These are phyloP conservation scores for Elanoides forficatus DNA, from an alignment of 2,113 vertebrate genomes.

Conservation along the genomic window DNA sequence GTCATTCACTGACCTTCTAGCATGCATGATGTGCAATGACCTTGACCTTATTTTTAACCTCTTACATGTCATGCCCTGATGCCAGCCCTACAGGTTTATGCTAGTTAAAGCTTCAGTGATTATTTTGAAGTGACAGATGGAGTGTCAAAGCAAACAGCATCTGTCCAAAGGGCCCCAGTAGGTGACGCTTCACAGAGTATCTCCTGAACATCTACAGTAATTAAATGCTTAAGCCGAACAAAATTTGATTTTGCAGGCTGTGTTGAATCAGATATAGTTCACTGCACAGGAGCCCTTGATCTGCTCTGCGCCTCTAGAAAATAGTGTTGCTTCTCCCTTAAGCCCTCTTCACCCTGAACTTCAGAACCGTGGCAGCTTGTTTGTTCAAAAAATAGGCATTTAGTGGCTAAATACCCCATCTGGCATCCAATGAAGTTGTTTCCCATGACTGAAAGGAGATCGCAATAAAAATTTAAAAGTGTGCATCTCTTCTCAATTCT, in stretches of 20 bases:
- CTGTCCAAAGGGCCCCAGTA: constrained; percentile 52
- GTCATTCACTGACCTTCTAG: neutral
- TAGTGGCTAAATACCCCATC: neutral
- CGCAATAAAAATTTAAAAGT: neutral
- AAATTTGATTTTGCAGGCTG: constrained; percentile 30
- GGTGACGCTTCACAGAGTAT: constrained; percentile 22
- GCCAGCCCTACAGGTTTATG: constrained; percentile 6
- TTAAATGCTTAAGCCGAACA: constrained; percentile 40
- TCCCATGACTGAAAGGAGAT: neutral
- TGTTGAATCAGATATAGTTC: constrained; percentile 27
- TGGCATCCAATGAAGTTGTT: neutral
- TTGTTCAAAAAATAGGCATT: neutral
- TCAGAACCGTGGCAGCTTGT: neutral
- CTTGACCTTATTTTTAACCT: constrained; percentile 55
- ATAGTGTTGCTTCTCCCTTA: neutral
- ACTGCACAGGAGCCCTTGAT: neutral
- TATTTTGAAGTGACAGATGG: constrained; percentile 48
- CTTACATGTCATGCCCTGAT: neutral
- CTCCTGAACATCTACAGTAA: constrained; percentile 58
- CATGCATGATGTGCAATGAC: neutral
- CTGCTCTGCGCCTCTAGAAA: neutral
- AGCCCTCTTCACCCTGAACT: neutral
- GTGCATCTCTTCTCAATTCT: neutral
- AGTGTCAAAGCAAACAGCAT: constrained; percentile 54
- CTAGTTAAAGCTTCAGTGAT: constrained; percentile 23